These are phyloP conservation scores for Bombyx huttoni DNA, from an alignment of 2,888 invertebrate genomes.

Conservation along the genomic window DNA sequence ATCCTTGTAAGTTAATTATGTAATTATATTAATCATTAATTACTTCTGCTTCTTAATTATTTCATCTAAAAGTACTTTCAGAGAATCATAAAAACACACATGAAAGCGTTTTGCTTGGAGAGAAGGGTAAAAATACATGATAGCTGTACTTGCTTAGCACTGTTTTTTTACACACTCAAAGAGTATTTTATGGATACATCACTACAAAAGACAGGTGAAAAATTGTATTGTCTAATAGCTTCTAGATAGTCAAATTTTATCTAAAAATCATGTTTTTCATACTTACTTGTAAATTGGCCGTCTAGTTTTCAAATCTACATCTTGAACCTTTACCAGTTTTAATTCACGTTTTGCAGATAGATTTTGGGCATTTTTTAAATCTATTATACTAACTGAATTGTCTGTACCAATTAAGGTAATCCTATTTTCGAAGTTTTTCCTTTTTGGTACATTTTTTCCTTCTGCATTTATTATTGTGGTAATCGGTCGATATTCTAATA, in stretches of 20 bases:
- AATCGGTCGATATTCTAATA: conserved; percentile 30
- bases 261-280: not conserved
- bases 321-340: conserved; percentile 78
- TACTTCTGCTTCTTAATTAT: no score
- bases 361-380: conserved; percentile 79
- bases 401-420: conserved; percentile 77
- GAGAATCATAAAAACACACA: no score
- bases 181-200: no score
- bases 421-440: conserved; percentile 48
- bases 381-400: conserved; percentile 71
- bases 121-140: no score
- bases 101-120: no score
- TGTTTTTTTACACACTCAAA: no score
- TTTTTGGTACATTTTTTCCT: conserved; percentile 59
- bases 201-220: no score
- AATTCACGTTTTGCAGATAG: conserved; percentile 78
- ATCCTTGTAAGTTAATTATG: no score
- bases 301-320: conserved; percentile 77
- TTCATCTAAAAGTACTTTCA: no score
- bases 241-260: not conserved
- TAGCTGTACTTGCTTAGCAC: no score
- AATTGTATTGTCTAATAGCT: no score
- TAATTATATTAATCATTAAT: no score
- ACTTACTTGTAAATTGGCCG: conserved; percentile 77
- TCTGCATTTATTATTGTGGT: conserved; percentile 42